Conservation (phyloP, 2,113 vertebrate genomes). For the Lynx canadensis region DNA sequence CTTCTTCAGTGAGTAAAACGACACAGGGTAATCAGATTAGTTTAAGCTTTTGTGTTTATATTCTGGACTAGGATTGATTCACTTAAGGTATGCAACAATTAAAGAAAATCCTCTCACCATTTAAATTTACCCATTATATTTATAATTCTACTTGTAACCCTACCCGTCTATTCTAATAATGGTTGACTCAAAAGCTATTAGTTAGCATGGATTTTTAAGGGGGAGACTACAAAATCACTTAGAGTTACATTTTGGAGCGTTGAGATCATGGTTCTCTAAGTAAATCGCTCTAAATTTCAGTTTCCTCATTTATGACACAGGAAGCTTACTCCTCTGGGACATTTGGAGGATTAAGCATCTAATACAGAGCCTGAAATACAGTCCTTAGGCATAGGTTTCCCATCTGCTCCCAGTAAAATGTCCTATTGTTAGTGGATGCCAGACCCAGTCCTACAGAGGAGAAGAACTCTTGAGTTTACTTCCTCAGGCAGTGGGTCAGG, state of each 20-base stretch:
- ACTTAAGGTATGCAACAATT: not conserved
- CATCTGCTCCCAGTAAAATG: not conserved
- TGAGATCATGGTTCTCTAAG: not conserved
- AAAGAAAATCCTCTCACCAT: not conserved
- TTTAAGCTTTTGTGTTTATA: not conserved
- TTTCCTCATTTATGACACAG: not conserved
- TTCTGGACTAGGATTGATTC: not conserved
- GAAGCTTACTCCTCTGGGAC: not conserved
- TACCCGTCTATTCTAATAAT: not conserved
- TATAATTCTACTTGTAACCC: not conserved
- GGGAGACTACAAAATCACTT: not conserved
- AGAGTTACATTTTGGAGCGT: not conserved
- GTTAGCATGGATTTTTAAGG: not conserved
- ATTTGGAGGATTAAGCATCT: not conserved
- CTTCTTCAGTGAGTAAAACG: not conserved
- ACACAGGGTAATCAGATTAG: not conserved
- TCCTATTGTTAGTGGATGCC: not conserved
- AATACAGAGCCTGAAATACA: not conserved
- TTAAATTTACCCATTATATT: constrained; percentile 18
- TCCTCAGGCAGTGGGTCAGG: not conserved
- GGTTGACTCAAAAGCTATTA: not conserved
- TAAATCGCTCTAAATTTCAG: not conserved
- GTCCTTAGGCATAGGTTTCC: not conserved
- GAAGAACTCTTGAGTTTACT: not conserved
- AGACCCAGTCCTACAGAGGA: not conserved